These are phyloP conservation scores for Drosophila demipolita DNA, from an alignment of 2,888 invertebrate genomes.

Conservation along the genomic window DNA sequence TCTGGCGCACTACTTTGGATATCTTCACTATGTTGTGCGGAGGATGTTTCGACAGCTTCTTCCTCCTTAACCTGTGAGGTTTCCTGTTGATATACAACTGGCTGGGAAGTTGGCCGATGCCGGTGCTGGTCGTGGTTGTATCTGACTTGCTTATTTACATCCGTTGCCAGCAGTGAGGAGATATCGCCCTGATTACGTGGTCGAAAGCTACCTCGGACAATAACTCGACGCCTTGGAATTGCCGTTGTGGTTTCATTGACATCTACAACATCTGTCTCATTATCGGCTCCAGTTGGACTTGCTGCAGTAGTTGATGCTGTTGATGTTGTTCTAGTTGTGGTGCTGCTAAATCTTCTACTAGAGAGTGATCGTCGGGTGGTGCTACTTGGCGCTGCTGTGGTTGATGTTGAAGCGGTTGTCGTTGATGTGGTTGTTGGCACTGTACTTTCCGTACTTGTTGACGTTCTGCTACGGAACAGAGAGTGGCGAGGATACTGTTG, in stretches of 20 bases:
- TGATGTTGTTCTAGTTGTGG: not conserved
- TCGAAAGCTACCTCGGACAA: conserved; percentile 71
- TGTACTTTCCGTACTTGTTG: not conserved
- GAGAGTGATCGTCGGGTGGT: conserved; percentile 28
- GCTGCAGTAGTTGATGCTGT: not conserved
- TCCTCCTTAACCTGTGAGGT: not conserved
- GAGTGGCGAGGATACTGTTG: not conserved
- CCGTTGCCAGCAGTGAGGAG: conserved; percentile 72
- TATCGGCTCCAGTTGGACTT: conserved; percentile 1
- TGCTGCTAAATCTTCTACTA: conserved; percentile 18
- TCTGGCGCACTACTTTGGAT: not conserved
- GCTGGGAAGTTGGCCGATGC: not conserved
- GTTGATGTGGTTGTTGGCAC: not conserved
- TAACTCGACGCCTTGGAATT: conserved; percentile 42
- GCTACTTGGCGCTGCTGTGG: not conserved
- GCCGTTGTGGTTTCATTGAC: conserved; percentile 35
- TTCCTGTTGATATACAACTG: not conserved
- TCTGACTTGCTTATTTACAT: conserved; percentile 57
- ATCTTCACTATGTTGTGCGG: not conserved
- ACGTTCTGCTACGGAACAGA: conserved; percentile 1
- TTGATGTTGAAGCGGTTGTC: not conserved
- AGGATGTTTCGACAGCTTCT: not conserved
- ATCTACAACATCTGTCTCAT: not conserved
- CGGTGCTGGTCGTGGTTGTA: conserved; percentile 5
- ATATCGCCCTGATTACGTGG: conserved; percentile 67